Evolutionary conservation across 2,113 vertebrate genomes (phyloP).

Genomic region (Oenanthe melanoleuca): DNA sequence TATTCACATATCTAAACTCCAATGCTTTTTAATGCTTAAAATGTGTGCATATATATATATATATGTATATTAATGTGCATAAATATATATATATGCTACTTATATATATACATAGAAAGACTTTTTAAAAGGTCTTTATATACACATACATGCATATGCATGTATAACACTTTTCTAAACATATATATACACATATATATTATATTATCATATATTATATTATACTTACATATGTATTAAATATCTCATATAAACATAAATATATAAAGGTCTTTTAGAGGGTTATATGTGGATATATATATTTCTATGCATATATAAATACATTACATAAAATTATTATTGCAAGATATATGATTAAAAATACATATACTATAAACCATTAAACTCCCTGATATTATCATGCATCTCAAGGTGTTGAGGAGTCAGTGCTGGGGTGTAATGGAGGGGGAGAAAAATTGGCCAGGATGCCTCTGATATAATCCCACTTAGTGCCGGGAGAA

Average conservation of each 20-base stretch:
- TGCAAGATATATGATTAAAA: neutral
- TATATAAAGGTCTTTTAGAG: neutral
- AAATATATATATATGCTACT: neutral
- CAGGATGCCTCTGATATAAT: accelerated
- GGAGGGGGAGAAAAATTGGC: neutral
- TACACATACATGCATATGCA: too few relatives aligned
- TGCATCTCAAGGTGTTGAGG: neutral
- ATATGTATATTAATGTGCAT: neutral
- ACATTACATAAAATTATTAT: neutral
- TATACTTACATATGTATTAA: neutral
- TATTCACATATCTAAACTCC: neutral
- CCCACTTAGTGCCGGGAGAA: neutral
- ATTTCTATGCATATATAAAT: neutral
- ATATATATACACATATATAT: accelerated
- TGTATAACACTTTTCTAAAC: neutral
- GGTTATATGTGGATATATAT: neutral
- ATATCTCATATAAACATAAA: neutral
- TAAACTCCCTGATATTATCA: neutral
- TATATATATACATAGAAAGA: neutral
- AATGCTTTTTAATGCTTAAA: neutral
- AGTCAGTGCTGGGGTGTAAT: neutral
- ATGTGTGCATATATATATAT: too few relatives aligned
- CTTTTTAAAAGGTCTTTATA: neutral
- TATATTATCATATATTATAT: neutral
- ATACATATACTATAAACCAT: neutral